Evolutionary conservation across 30 jellyfish, hydroid and myxozoan genomes (phyloP).

Genomic region (Kudoa iwatai): DNA sequence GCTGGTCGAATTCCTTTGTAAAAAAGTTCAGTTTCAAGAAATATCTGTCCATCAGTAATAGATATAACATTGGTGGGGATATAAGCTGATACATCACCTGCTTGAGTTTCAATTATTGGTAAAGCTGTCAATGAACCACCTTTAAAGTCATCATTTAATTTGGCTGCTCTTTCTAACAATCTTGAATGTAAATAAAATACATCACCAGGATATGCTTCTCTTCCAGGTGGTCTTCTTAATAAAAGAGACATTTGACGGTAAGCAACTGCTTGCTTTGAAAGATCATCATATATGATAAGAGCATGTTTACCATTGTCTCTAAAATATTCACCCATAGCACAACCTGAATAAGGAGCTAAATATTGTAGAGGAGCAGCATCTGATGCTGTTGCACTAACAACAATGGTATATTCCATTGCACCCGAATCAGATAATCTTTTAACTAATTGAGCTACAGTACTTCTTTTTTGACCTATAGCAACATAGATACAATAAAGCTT

Average conservation of each 20-base stretch:
- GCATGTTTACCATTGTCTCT: slow-evolving; percentile 97
- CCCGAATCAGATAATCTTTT: slow-evolving; percentile 72
- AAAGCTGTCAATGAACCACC: slow-evolving; percentile 94
- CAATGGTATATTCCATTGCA: slow-evolving; percentile 72
- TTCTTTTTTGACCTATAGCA: slow-evolving; percentile 94
- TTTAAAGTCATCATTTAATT: slow-evolving; percentile 45
- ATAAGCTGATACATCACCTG: slow-evolving; percentile 98
- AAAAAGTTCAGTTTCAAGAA: slow-evolving; percentile 79
- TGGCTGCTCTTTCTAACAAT: slow-evolving; percentile 96
- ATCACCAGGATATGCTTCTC: slow-evolving; percentile 99
- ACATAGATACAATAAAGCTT: slow-evolving; percentile 78
- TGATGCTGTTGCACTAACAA: slow-evolving; percentile 97
- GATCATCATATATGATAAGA: slow-evolving; percentile 78
- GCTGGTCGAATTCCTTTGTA: slow-evolving; percentile 99
- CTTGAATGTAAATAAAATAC: slow-evolving; percentile 93
- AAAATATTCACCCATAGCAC: slow-evolving; percentile 99
- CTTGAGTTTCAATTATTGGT: slow-evolving; percentile 96
- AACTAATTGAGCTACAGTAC: slow-evolving; percentile 96
- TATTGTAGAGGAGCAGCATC: slow-evolving; percentile 98
- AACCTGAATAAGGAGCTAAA: slow-evolving; percentile 88
- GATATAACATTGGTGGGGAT: slow-evolving; percentile 95
- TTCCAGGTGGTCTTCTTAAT: slow-evolving; percentile 98
- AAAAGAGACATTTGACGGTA: slow-evolving; percentile 91
- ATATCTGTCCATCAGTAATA: slow-evolving; percentile 88
- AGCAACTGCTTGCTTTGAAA: slow-evolving; percentile 98